Base-by-base conservation (phyloP, 1,140 invertebrate genomes). In the Lordiphosa stackelbergi region DNA sequence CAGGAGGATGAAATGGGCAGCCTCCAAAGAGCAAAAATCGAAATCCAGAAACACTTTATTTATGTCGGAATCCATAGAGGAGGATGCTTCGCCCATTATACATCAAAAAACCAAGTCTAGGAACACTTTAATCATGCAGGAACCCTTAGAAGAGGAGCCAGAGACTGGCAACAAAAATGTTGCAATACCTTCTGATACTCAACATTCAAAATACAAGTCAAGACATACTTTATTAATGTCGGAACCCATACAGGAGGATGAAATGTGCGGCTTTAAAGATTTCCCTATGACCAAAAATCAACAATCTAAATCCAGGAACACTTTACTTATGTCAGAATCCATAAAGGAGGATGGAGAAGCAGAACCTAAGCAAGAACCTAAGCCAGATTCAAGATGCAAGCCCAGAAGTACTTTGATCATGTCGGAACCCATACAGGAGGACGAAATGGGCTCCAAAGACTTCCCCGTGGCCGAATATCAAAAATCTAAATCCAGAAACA, bases 321-420 rank as follows among this genome's bases (percentile, higher is more conserved):
- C 37, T 22, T 22, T 22, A 22, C 24, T 51, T 4, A 9, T 52
- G 12, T 31, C 31, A 7, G 46, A 58, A 42, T 40, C 40, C 10
- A 46, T 52, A 41, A 45, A 52, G 8, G 24, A 38, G 24, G 47
- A 56, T 22, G 22, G 22, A 22, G 22, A 22, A 22, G 22, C 22
- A 22, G 22, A 22, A 22, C 2, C 22, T 16, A 2, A 5, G 6
- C 24, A 4, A 3, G 9, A 48, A 3, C 43, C 9, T 9, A 40
- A 13, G n/a, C n/a, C 5, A 51, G 2, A 10, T 38, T 16, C 19
- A 12, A 8, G 36, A 11, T 3, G 5, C 5, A 63, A 35, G 6
- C 2, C 35, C 3, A 31, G 60, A 11, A 4, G 5, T 5, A 52
- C 55, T 5, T 7, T 52, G 0, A 19, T 34, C 8, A 4, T 13